Evolutionary conservation across 2,797 vertebrate genomes (phyloP), one percentile per base, ranked within the genome.

Genomic region (Parotocinclus haroldoi): DNA sequence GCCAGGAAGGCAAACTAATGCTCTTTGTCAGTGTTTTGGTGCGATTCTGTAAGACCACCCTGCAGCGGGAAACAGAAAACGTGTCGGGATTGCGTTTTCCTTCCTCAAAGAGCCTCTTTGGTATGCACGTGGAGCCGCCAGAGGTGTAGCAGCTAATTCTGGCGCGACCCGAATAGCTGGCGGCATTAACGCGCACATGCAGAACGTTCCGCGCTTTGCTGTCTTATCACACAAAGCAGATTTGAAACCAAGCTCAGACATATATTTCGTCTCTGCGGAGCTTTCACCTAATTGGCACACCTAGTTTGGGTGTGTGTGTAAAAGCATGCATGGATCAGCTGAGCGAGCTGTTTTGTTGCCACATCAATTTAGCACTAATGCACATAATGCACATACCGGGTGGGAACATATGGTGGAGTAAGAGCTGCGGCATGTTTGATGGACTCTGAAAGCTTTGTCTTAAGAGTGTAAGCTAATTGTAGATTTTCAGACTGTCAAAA

Each of bases 141-240:
- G 57, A 54, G 36, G 44, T 60, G 59, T 37, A 58, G 44, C n/a
- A 0, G 42, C 63, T 68, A 67, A 69, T 64, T 74, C 66, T 46
- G n/a, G 48, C 44, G 18, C 50, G 36, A 53, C 46, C 58, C 11
- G 38, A 71, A 77, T 68, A 40, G 57, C 71, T 52, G 68, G 38
- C 68, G 36, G 45, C 71, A 66, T 54, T 56, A 68, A 70, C 65
- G 61, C 36, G 54, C 14, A 16, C 53, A 10, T 71, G 67, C 56
- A 78, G 81, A 78, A 71, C 69, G 45, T 36, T 59, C 10, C 7
- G 66, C 77, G 78, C 46, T 79, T 82, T 81, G 74, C 82, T 63
- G 78, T 76, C 73, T 78, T 78, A 74, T 80, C 74, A 72, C 68
- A 82, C 77, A 81, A 78, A 83, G 80, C 75, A 78, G 77, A 81